Evolutionary conservation across 2,888 invertebrate genomes (phyloP).

Genomic region (Sturmia bella): DNA sequence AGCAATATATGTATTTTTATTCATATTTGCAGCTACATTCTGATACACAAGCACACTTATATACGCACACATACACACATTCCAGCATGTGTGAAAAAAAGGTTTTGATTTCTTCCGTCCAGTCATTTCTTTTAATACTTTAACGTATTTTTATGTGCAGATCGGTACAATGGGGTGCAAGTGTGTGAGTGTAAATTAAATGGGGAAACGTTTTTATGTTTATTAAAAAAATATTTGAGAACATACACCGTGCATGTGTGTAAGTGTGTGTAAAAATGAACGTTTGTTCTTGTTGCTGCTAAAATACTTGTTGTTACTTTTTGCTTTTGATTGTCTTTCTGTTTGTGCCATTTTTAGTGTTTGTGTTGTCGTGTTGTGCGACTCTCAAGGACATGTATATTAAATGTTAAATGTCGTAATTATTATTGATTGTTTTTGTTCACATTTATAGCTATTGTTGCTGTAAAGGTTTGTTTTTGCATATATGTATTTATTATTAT

Average conservation of each 20-base stretch:
- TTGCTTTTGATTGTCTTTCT: slow-evolving; percentile 55
- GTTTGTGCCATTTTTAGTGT: slow-evolving; percentile 8
- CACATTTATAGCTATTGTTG: slow-evolving; percentile 37
- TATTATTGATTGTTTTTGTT: slow-evolving; percentile 65
- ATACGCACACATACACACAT: neutral
- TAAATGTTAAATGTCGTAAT: slow-evolving; percentile 70
- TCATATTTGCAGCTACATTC: neutral
- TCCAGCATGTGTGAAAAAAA: slow-evolving; percentile 4
- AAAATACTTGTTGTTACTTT: slow-evolving; percentile 54
- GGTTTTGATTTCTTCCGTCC: slow-evolving; percentile 5
- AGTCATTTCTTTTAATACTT: slow-evolving; percentile 34
- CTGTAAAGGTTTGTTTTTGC: neutral
- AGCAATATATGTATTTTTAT: neutral
- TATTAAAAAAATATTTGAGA: neutral
- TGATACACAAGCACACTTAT: neutral
- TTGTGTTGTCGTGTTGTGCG: slow-evolving; percentile 26
- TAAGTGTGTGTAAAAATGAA: neutral
- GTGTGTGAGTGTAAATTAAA: neutral
- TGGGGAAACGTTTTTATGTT: neutral
- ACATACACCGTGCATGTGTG: neutral
- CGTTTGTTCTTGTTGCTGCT: slow-evolving; percentile 11
- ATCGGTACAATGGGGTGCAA: neutral
- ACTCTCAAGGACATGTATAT: slow-evolving; percentile 66
- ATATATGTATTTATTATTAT: neutral
- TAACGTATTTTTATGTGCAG: neutral